Conservation (phyloP, 2,113 vertebrate species). For the Rhipidura dahli region DNA sequence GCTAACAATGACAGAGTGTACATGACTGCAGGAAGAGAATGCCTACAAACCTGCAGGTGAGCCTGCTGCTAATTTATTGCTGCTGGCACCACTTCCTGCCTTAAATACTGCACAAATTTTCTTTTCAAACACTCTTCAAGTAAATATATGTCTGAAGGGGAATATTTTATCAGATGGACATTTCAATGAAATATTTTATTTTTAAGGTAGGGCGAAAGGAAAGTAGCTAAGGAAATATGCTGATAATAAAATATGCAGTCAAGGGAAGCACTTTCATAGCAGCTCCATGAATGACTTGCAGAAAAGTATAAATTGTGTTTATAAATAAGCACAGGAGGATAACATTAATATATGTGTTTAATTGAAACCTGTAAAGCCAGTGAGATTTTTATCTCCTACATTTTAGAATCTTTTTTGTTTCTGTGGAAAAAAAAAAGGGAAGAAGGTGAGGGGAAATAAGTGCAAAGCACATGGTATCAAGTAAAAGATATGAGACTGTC, state of each 20-base stretch:
- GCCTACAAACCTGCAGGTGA: neutral
- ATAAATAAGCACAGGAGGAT: conserved; percentile 25
- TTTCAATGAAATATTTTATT: conserved; percentile 63
- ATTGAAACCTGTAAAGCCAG: conserved; percentile 44
- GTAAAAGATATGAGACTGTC: neutral
- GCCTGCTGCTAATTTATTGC: conserved; percentile 28
- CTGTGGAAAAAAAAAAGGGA: neutral
- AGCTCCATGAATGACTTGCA: neutral
- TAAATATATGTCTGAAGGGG: conserved; percentile 58
- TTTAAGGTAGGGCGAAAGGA: conserved; percentile 39
- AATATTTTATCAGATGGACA: conserved; percentile 66
- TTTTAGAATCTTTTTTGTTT: neutral
- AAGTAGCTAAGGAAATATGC: conserved; percentile 67
- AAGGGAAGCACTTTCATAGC: conserved; percentile 20
- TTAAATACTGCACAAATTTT: conserved; percentile 63
- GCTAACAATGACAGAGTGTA: neutral
- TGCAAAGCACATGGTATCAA: neutral
- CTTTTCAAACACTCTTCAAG: conserved; percentile 54
- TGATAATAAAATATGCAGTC: conserved; percentile 52
- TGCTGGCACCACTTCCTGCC: conserved; percentile 2
- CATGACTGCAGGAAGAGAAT: neutral
- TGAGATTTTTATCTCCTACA: neutral
- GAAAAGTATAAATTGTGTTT: conserved; percentile 52
- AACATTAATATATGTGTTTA: conserved; percentile 50
- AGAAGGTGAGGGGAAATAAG: neutral